Percentiles rank a stretch among this genome's conserved stretches.
Evolutionary conservation across 1,140 invertebrate genomes (phyloP).

Genomic region (Leptinotarsa defecta): DNA sequence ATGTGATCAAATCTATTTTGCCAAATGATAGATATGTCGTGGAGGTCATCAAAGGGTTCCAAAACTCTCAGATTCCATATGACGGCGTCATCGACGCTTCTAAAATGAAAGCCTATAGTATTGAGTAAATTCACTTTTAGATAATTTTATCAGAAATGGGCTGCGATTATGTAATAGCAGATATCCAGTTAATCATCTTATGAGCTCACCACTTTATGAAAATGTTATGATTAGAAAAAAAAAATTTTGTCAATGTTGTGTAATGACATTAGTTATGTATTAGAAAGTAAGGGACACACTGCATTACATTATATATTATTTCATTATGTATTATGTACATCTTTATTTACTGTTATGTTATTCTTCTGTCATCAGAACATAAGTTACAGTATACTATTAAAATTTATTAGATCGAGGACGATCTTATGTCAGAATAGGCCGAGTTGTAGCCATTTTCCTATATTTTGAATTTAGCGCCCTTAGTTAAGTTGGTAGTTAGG

Average conservation of each 20-base stretch:
- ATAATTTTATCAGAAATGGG: background rate
- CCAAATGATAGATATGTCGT: conserved; percentile 46
- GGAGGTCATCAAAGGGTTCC: conserved; percentile 38
- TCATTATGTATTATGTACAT: conserved; percentile 9
- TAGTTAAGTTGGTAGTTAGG: background rate
- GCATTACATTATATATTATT: background rate
- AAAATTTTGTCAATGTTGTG: background rate
- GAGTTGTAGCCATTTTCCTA: conserved; percentile 15
- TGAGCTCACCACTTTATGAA: background rate
- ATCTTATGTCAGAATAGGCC: conserved; percentile 21
- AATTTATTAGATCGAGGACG: conserved; percentile 14
- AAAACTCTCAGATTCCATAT: conserved; percentile 42
- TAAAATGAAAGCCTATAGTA: background rate
- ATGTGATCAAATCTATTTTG: conserved; percentile 25
- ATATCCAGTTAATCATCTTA: background rate
- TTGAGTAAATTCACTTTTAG: background rate
- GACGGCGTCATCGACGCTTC: conserved; percentile 30
- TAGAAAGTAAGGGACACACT: background rate
- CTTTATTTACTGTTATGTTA: background rate
- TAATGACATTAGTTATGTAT: background rate
- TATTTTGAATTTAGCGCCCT: background rate
- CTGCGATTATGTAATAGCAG: background rate
- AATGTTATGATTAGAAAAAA: background rate
- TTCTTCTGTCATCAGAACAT: background rate
- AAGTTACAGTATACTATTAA: conserved; percentile 2